phyloP scores from a whole-genome alignment of 2,888 invertebrate genomes.

The Gnatocerus cornutus region DNA sequence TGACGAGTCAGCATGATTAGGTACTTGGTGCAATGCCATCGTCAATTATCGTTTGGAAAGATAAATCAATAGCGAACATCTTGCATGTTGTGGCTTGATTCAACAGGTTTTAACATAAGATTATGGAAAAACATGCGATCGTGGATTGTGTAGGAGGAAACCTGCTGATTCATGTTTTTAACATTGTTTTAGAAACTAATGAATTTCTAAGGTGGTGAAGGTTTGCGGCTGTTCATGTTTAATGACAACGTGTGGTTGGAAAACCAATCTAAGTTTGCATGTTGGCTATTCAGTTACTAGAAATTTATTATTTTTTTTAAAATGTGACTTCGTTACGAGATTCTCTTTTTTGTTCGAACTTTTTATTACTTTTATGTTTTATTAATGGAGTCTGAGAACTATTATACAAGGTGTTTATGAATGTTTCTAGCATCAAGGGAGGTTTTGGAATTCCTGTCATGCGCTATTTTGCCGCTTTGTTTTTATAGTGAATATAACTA shows the following conservation, averaged over 20 bases:
- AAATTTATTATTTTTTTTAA: no score
- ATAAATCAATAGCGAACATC: conserved; percentile 23
- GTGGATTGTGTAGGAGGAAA: conserved; percentile 1
- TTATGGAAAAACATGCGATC: conserved; percentile 2
- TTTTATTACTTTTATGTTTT: no score
- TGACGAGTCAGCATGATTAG: conserved; percentile 3
- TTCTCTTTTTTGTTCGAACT: no score
- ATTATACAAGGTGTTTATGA: no score
- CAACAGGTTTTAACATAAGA: conserved; percentile 29
- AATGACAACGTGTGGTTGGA: conserved; percentile 3
- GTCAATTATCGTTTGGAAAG: conserved; percentile 6
- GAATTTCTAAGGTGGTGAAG: not conserved
- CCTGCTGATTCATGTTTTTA: not conserved
- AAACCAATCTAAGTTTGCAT: conserved; percentile 11
- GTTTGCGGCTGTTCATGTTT: not conserved
- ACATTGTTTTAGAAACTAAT: not conserved
- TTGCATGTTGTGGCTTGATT: conserved; percentile 16
- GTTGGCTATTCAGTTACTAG: no score
- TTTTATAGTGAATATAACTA: no score
- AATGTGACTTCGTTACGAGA: no score
- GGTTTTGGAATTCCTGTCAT: no score
- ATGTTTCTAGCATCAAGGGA: no score
- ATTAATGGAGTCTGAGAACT: no score
- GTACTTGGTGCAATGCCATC: not conserved
- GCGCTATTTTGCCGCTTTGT: no score